A percentile compares a stretch with the other conserved stretches of the same genome.
phyloP scores from a whole-genome alignment of 2,888 invertebrate genomes.

The Helicoverpa assulta region DNA sequence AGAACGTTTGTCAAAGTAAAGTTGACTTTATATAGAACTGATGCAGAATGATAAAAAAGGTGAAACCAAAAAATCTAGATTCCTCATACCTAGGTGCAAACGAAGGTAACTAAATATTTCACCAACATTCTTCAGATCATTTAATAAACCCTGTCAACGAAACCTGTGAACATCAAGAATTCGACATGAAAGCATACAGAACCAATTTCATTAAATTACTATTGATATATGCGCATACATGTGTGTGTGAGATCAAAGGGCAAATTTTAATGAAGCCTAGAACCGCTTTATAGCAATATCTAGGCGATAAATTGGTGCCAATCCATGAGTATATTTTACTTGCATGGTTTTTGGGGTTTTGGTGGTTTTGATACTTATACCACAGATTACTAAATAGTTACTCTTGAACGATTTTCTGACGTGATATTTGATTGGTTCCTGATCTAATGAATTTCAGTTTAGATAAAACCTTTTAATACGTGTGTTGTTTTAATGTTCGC shows the following conservation, averaged over 20 bases:
- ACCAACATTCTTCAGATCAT: not conserved
- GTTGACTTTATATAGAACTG: too few relatives aligned
- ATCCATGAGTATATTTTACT: constrained; percentile 24
- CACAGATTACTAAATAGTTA: too few relatives aligned
- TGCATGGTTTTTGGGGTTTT: not conserved
- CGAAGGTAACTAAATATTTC: not conserved
- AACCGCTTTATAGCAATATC: constrained; percentile 56
- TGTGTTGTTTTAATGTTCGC: too few relatives aligned
- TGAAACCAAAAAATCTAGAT: too few relatives aligned
- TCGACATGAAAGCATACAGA: not conserved
- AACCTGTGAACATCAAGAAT: constrained; percentile 18
- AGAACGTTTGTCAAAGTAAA: too few relatives aligned
- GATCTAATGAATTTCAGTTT: too few relatives aligned
- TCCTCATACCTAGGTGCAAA: not conserved
- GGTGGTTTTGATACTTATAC: too few relatives aligned
- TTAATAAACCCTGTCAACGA: constrained; percentile 4
- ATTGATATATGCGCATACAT: constrained; percentile 22
- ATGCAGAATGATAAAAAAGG: too few relatives aligned
- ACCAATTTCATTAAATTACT: constrained; percentile 39
- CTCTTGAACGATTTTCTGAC: too few relatives aligned
- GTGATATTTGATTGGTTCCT: too few relatives aligned
- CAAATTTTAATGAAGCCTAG: constrained; percentile 73
- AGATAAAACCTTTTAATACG: too few relatives aligned
- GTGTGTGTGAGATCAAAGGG: constrained; percentile 68
- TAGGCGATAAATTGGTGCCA: constrained; percentile 23